Evolutionary conservation across 2,888 invertebrate genomes (phyloP).

Genomic region (Tillus elongatus): DNA sequence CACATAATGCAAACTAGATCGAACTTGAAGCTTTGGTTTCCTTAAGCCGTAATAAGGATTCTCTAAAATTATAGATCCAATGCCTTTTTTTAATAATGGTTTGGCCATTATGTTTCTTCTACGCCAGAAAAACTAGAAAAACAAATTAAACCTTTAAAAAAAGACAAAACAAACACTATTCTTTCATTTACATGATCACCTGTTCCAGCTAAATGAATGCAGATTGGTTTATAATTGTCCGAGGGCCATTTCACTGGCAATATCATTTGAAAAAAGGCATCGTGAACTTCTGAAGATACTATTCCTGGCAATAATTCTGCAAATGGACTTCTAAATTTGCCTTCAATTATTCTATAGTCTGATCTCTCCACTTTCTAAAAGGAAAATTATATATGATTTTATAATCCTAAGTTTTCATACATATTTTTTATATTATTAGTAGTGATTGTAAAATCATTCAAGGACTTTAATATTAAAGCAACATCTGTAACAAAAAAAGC

Average conservation of each 20-base stretch:
- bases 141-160: constrained; percentile 8
- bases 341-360: constrained; percentile 71
- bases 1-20: constrained; percentile 88
- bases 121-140: constrained; percentile 77
- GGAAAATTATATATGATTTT: no score
- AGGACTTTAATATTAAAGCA: no score
- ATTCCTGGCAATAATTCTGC: constrained; percentile 75
- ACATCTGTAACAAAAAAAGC: no score
- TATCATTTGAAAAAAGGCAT: constrained; percentile 76
- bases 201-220: constrained; percentile 93
- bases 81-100: constrained; percentile 82
- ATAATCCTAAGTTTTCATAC: no score
- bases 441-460: no score
- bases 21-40: constrained; percentile 78
- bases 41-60: constrained; percentile 92
- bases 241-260: constrained; percentile 72
- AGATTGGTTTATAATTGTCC: constrained; percentile 65
- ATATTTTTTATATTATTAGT: no score
- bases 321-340: constrained; percentile 80
- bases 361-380: constrained; percentile 62
- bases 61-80: constrained; percentile 89
- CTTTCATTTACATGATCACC: constrained; percentile 93
- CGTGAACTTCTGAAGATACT: constrained; percentile 72
- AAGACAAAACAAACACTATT: neutral
- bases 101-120: constrained; percentile 83